phyloP scores from a whole-genome alignment of 2,888 invertebrate genomes.

The Habrosyne pyritoides region DNA sequence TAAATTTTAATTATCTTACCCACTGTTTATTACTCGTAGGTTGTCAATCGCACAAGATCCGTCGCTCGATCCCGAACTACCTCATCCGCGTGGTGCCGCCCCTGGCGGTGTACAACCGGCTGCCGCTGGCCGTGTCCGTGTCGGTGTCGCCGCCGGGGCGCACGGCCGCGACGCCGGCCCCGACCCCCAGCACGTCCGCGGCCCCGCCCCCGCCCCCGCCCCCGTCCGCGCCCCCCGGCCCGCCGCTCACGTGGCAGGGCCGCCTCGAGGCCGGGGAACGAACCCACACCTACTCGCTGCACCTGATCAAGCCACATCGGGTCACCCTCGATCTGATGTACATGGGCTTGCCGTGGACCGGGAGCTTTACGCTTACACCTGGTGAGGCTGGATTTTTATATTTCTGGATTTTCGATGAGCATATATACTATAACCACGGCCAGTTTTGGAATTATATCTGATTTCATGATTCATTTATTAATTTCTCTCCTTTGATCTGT shows the following conservation, averaged over 20 bases:
- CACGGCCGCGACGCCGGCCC: constrained; percentile 14
- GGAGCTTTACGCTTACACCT: constrained; percentile 86
- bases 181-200: too few relatives aligned
- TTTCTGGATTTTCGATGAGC: too few relatives aligned
- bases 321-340: constrained; percentile 82
- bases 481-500: too few relatives aligned
- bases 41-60: constrained; percentile 64
- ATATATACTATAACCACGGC: too few relatives aligned
- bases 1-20: neutral
- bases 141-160: constrained; percentile 65
- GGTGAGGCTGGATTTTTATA: constrained; percentile 61
- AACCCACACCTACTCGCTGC: constrained; percentile 87
- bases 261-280: constrained; percentile 89
- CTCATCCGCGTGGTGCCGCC: constrained; percentile 89
- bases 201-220: constrained; percentile 60
- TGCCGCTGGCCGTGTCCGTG: constrained; percentile 85
- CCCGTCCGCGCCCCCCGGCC: constrained; percentile 46
- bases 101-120: constrained; percentile 88
- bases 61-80: constrained; percentile 87
- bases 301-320: constrained; percentile 83
- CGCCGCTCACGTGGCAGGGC: constrained; percentile 53
- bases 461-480: too few relatives aligned
- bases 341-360: constrained; percentile 87
- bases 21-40: too few relatives aligned
- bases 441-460: too few relatives aligned